Percentiles rank a stretch among this genome's conserved stretches.
Conservation (phyloP, 1,140 invertebrate species). For the Formica selysi region DNA sequence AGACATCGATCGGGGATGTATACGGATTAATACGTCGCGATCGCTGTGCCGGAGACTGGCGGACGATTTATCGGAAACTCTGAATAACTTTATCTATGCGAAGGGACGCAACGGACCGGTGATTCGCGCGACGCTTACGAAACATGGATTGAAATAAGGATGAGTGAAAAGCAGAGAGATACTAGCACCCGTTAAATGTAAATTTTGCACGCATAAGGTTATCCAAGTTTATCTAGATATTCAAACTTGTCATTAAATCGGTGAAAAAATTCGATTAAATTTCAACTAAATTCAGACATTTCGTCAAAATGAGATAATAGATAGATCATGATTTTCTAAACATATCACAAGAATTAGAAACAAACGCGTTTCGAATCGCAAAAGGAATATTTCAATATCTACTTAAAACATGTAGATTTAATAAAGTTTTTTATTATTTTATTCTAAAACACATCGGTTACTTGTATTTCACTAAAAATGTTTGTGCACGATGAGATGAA, state of each 20-base stretch:
- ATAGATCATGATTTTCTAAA: too few relatives aligned
- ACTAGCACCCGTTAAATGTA: neutral
- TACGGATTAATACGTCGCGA: conserved; percentile 60
- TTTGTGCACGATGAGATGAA: conserved; percentile 30
- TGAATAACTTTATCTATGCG: conserved; percentile 58
- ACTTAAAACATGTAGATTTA: too few relatives aligned
- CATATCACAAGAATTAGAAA: too few relatives aligned
- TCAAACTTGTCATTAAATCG: neutral
- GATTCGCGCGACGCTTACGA: conserved; percentile 40
- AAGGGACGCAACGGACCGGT: neutral
- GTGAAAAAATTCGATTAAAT: neutral
- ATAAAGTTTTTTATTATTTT: too few relatives aligned
- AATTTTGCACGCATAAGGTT: neutral
- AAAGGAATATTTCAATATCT: too few relatives aligned
- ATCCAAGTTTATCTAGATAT: neutral
- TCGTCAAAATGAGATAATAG: neutral
- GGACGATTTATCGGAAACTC: conserved; percentile 56
- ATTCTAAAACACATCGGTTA: neutral
- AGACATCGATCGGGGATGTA: conserved; percentile 69
- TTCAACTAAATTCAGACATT: neutral
- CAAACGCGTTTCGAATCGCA: too few relatives aligned
- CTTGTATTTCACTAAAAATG: neutral
- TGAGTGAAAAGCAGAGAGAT: too few relatives aligned
- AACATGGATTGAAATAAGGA: conserved; percentile 37
- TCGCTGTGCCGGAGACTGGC: conserved; percentile 42